Base-by-base conservation (phyloP, 1,140 invertebrate species). In the Gyrodactylus bullatarudis region DNA sequence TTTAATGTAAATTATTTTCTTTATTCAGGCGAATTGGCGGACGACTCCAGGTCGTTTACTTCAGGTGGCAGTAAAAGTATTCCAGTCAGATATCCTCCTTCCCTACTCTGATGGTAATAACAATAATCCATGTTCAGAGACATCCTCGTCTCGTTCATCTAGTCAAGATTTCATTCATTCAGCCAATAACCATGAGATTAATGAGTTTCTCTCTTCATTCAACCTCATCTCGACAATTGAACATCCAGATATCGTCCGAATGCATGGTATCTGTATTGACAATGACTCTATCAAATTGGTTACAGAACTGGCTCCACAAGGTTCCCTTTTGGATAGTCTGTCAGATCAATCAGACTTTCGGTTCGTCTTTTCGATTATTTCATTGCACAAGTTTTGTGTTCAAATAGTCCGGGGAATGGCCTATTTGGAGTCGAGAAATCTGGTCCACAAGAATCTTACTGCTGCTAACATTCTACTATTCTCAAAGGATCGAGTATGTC, bases 351-450 rank as follows among this genome's bases (percentile, higher is more conserved):
- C 34, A n/a, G 34, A 54, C 34, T 54, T 54, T 54, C 8, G 34
- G 34, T n/a, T 54, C n/a, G n/a, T n/a, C 34, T 54, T 54, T 54
- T 54, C 34, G 8, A n/a, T 54, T 16, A 54, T n/a, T 54, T 54
- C 34, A 16, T 54, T 54, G 34, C 34, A 54, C 34, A 54, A 54
- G 34, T 54, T 54, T n/a, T 54, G 34, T n/a, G 34, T 54, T 20
- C 73, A 83, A 80, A 80, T 83, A 75, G 79, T 81, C 19, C 80
- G 80, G 76, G 91, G 91, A 25, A 94, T 95, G 91, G 87, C 89
- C 75, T 92, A 93, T 80, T 83, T 95, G 71, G 91, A 94, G 82
- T 86, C 86, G 19, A 89, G 91, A 80, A 87, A 89, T 70, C 79
- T 80, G 71, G 79, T 82, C 23, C 82, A 83, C 74, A 76, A 82